Base-by-base conservation (phyloP, 1,140 invertebrate genomes). In the Galleria mellonella region DNA sequence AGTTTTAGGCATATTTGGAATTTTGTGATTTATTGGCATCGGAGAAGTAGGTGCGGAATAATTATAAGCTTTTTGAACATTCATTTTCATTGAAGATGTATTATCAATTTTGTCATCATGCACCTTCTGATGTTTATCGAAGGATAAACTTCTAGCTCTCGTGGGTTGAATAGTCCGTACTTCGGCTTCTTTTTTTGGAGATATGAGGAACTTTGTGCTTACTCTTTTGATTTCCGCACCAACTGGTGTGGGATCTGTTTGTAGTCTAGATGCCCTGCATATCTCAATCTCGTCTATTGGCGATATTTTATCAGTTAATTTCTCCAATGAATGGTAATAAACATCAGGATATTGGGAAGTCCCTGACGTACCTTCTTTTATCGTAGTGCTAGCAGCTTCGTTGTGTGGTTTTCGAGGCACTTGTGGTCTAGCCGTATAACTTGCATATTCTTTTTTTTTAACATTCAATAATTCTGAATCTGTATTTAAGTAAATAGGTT, bases 171-270 rank as follows among this genome's bases (percentile, higher is more conserved):
- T 78, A 12, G 71, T 79, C 48, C 81, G 55, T 4, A 86, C 82
- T 58, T 83, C 78, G 0, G 83, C 78, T 72, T 85, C 78, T 54
- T 85, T 86, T 55, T 83, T 86, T 4, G 83, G 83, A n/a, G 79
- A 84, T 51, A 86, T 83, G 8, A 82, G 60, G 41, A 86, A 83
- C 53, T 71, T 77, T 13, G 83, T 86, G 32, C 79, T 86, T 6
- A 83, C 77, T 66, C 68, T 74, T 66, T 85, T 86, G 32, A 86
- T 83, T 65, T 86, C 76, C 13, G 83, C 83, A 8, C 83, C 78
- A 13, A 86, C 83, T 5, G 83, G 77, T 12, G 72, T 62, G 0
- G 81, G 76, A 54, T 82, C 56, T 0, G 48, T 55, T 47, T 69
- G 68, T 8, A 59, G 52, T 57, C 72, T 64, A 11, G 72, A 67